Percentiles rank a stretch among this genome's conserved stretches.
Evolutionary conservation across 2,888 invertebrate genomes (phyloP).

Genomic region (Hedychridium roseum): DNA sequence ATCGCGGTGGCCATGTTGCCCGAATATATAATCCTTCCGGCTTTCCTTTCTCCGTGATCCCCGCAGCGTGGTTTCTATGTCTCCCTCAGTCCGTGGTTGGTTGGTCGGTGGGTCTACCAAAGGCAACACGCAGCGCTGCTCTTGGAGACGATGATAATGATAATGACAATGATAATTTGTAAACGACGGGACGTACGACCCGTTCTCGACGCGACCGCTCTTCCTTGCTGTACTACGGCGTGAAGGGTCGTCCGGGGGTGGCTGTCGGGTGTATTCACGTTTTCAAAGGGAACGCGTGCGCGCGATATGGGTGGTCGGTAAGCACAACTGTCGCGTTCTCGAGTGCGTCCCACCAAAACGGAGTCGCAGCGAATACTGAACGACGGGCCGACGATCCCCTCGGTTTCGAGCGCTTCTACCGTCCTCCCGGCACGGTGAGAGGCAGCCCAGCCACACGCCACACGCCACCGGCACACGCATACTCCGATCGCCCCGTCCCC

Average conservation of each 20-base stretch:
- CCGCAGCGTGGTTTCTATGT: conserved; percentile 14
- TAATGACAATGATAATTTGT: too few species aligned
- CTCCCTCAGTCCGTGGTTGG: conserved; percentile 9
- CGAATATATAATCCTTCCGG: conserved; percentile 47
- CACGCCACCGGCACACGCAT: background rate
- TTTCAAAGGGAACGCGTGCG: background rate
- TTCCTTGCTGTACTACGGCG: conserved; percentile 7
- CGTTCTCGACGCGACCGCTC: conserved; percentile 1
- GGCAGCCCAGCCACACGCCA: background rate
- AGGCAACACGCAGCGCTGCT: too few species aligned
- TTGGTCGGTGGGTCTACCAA: too few species aligned
- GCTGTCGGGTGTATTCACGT: conserved; percentile 1
- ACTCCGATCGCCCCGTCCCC: background rate
- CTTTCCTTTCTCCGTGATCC: conserved; percentile 35
- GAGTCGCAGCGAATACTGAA: conserved; percentile 4
- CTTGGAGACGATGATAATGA: too few species aligned
- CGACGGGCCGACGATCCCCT: background rate
- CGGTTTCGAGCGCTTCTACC: background rate
- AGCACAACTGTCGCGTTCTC: conserved; percentile 4
- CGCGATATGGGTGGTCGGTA: background rate
- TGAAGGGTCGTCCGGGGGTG: too few species aligned
- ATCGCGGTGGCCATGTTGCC: conserved; percentile 61
- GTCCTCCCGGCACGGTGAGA: too few species aligned
- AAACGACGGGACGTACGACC: conserved; percentile 6
- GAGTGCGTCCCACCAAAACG: background rate